phyloP scores from a whole-genome alignment of 2,888 invertebrate species.

The Chymomyza amoena region DNA sequence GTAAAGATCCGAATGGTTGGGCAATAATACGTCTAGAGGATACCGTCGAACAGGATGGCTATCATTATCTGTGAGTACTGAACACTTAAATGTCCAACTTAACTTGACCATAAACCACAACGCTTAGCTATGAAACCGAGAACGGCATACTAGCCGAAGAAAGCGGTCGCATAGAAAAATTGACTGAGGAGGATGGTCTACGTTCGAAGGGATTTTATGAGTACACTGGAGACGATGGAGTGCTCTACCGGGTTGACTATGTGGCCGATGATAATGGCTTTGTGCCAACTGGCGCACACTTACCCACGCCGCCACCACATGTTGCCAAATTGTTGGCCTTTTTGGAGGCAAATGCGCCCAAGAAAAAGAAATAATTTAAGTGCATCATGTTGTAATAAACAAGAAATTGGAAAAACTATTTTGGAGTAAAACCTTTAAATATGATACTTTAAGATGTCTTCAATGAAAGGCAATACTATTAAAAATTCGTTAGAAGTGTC shows the following conservation, averaged over 20 bases:
- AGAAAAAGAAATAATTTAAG: conserved; percentile 11
- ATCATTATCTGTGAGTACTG: conserved; percentile 80
- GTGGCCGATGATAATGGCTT: conserved; percentile 82
- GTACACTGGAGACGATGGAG: conserved; percentile 83
- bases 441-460: neutral
- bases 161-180: conserved; percentile 81
- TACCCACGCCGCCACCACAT: conserved; percentile 81
- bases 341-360: conserved; percentile 79
- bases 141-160: conserved; percentile 81
- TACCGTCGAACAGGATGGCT: conserved; percentile 80
- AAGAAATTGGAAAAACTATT: neutral
- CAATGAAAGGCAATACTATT: neutral
- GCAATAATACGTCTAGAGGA: conserved; percentile 81
- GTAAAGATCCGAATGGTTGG: conserved; percentile 79
- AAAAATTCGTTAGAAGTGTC: no score
- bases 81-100: neutral
- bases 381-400: neutral
- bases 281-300: conserved; percentile 76
- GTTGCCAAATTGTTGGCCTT: conserved; percentile 83
- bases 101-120: neutral
- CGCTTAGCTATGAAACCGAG: conserved; percentile 80
- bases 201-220: conserved; percentile 84
- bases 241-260: conserved; percentile 80
- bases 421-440: no score
- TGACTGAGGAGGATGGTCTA: conserved; percentile 81